Percentiles rank a stretch among this genome's conserved stretches.
These are phyloP conservation scores for Carcina quercana DNA, from an alignment of 2,888 invertebrate species.

Conservation along the genomic window DNA sequence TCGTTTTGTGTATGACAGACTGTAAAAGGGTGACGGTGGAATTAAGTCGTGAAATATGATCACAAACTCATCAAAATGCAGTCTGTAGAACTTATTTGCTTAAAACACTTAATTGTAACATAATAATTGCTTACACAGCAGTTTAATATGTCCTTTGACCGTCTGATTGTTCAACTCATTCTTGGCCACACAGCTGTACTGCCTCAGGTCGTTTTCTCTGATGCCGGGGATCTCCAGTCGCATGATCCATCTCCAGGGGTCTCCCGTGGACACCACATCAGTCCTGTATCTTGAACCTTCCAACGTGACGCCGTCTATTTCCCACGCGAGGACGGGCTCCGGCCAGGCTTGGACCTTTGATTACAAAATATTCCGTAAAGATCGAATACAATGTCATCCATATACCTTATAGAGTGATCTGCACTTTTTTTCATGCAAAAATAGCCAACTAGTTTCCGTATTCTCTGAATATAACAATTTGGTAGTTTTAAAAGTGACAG, in stretches of 20 bases:
- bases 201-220: conserved; percentile 79
- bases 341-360: conserved; percentile 93
- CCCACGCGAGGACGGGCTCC: conserved; percentile 90
- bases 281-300: conserved; percentile 68
- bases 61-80: too few species aligned
- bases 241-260: conserved; percentile 82
- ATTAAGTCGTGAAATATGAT: too few species aligned
- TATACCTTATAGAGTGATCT: too few species aligned
- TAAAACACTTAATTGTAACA: too few species aligned
- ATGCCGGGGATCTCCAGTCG: conserved; percentile 83
- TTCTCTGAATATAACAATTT: too few species aligned
- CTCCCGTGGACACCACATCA: conserved; percentile 44
- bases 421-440: too few species aligned
- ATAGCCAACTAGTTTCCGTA: too few species aligned
- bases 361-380: conserved; percentile 5
- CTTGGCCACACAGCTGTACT: conserved; percentile 89
- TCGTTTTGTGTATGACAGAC: too few species aligned
- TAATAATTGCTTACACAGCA: conserved; percentile 50
- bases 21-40: too few species aligned
- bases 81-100: too few species aligned
- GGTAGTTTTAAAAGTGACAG: too few species aligned
- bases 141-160: conserved; percentile 77
- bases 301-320: conserved; percentile 83
- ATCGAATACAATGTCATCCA: too few species aligned
- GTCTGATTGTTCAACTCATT: conserved; percentile 87